Conservation (phyloP, 1,140 invertebrate genomes). For the Drosophila parabipectinata region DNA sequence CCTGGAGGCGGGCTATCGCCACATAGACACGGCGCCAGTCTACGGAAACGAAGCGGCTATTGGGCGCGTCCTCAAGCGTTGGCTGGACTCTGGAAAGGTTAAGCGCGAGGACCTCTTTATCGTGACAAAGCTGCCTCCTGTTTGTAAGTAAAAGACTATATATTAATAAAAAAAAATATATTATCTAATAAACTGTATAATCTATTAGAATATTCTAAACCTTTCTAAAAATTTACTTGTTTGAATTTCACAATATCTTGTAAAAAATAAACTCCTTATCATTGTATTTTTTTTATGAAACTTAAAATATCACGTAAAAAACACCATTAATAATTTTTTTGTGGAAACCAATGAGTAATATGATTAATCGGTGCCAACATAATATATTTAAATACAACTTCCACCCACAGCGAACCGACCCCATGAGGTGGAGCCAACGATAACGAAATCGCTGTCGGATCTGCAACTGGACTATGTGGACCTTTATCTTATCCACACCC, state of each 20-base stretch:
- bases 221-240: background rate
- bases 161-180: background rate
- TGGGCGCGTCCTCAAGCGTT: constrained; percentile 90
- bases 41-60: constrained; percentile 93
- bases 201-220: background rate
- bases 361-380: background rate
- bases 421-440: constrained; percentile 88
- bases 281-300: background rate
- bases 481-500: constrained; percentile 93
- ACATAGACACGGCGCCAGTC: constrained; percentile 92
- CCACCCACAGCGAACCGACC: constrained; percentile 86
- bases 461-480: constrained; percentile 93
- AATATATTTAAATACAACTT: background rate
- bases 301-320: too few species aligned
- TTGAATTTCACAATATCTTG: background rate
- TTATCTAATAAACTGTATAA: too few species aligned
- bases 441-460: constrained; percentile 89
- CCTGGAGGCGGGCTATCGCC: constrained; percentile 86
- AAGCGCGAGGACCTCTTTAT: constrained; percentile 92
- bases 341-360: background rate
- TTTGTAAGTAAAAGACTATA: constrained; percentile 55
- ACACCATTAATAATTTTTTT: background rate
- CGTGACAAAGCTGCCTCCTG: constrained; percentile 90
- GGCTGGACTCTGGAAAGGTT: constrained; percentile 89
- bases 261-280: background rate